Conservation (phyloP, 2,797 vertebrate species). For the Jordanella pulchra region DNA sequence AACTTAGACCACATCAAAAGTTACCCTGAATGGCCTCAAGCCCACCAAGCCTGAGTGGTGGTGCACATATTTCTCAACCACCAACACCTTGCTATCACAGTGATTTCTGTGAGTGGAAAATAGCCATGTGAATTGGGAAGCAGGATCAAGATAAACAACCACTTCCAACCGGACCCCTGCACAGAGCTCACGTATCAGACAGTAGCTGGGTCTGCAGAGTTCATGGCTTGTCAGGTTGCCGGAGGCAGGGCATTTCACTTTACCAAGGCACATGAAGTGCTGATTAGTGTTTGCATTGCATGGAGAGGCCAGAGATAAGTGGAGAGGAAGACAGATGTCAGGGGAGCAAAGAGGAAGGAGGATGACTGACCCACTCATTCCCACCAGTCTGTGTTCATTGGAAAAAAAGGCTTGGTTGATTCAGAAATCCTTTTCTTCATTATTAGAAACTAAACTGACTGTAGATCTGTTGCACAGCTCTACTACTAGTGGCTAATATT, state of each 20-base stretch:
- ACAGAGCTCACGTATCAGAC: slow-evolving; percentile 62
- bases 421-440: slow-evolving; percentile 25
- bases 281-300: slow-evolving; percentile 75
- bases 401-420: slow-evolving; percentile 32
- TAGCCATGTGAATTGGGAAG: slow-evolving; percentile 81
- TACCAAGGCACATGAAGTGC: slow-evolving; percentile 67
- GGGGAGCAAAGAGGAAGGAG: slow-evolving; percentile 70
- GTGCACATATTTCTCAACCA: slow-evolving; percentile 83
- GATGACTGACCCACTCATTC: slow-evolving; percentile 59
- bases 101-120: slow-evolving; percentile 65
- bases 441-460: slow-evolving; percentile 12
- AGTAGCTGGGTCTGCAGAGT: slow-evolving; percentile 61
- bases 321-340: slow-evolving; percentile 75
- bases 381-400: slow-evolving; percentile 49
- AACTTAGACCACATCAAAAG: slow-evolving; percentile 76
- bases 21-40: slow-evolving; percentile 55
- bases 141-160: slow-evolving; percentile 72
- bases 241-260: slow-evolving; percentile 63
- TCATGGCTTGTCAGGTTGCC: slow-evolving; percentile 71
- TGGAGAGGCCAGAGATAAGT: slow-evolving; percentile 70
- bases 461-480: slow-evolving; percentile 18
- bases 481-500: slow-evolving; percentile 12
- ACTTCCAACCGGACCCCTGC: slow-evolving; percentile 45
- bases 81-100: slow-evolving; percentile 88
- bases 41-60: slow-evolving; percentile 66